Evolutionary conservation across 2,888 invertebrate genomes (phyloP).

Genomic region (Ctenicera cuprea): DNA sequence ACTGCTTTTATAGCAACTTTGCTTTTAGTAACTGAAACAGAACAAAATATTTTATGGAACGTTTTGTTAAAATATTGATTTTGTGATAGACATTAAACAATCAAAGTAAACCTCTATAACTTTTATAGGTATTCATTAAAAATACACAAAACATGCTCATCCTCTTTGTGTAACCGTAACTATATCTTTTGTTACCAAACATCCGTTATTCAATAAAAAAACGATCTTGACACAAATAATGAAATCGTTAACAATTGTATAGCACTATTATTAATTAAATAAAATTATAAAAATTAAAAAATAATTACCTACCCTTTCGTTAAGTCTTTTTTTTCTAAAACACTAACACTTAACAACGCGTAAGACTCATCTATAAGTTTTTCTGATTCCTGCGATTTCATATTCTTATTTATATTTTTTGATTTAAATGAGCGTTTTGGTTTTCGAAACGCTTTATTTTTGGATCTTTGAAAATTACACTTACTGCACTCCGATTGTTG

Average conservation of each 20-base stretch:
- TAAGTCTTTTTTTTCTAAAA: slow-evolving; percentile 3
- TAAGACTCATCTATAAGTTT: neutral
- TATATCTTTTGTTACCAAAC: neutral
- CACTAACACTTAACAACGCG: slow-evolving; percentile 12
- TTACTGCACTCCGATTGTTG: slow-evolving; percentile 38
- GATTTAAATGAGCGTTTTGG: neutral
- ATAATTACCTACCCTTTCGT: slow-evolving; percentile 18
- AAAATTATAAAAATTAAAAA: neutral
- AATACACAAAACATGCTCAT: too few species aligned
- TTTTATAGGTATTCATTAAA: too few species aligned
- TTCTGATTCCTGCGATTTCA: neutral
- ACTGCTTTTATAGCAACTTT: too few species aligned
- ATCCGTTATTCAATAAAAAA: slow-evolving; percentile 6
- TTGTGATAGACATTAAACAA: too few species aligned
- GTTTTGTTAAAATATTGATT: too few species aligned
- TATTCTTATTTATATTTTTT: neutral
- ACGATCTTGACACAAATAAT: neutral
- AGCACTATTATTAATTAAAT: neutral
- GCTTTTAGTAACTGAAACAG: too few species aligned
- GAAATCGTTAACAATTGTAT: neutral
- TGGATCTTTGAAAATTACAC: slow-evolving; percentile 39
- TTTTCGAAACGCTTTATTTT: slow-evolving; percentile 43
- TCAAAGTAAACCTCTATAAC: too few species aligned
- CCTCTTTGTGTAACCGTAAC: neutral
- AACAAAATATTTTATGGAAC: too few species aligned